phyloP scores from a whole-genome alignment of 2,113 vertebrate species.

The Istiophorus platypterus region DNA sequence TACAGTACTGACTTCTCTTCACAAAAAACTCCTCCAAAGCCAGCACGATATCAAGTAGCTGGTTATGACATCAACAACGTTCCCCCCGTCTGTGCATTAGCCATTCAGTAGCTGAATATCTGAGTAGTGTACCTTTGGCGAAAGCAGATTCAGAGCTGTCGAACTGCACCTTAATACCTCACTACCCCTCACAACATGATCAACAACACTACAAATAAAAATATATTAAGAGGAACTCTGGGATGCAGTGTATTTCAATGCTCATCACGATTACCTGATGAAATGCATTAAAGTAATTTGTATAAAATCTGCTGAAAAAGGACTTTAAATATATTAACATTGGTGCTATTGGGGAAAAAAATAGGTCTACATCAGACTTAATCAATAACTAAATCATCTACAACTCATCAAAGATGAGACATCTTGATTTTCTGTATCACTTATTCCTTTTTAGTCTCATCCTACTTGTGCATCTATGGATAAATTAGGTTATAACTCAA shows the following conservation, averaged over 20 bases:
- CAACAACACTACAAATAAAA: conserved; percentile 55
- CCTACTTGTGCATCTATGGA: conserved; percentile 77
- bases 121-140: conserved; percentile 80
- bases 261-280: conserved; percentile 50
- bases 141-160: conserved; percentile 69
- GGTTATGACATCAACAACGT: conserved; percentile 42
- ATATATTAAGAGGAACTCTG: conserved; percentile 66
- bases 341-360: conserved; percentile 18
- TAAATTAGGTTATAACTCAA: conserved; percentile 74
- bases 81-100: conserved; percentile 27
- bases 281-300: conserved; percentile 52
- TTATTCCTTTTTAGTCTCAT: conserved; percentile 70
- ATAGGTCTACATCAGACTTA: conserved; percentile 49
- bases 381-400: conserved; percentile 67
- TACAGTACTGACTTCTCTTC: conserved; percentile 65
- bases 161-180: conserved; percentile 51
- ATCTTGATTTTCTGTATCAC: conserved; percentile 59
- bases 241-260: conserved; percentile 53
- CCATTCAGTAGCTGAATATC: conserved; percentile 69
- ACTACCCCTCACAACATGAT: conserved; percentile 29
- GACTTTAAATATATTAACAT: conserved; percentile 65
- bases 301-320: conserved; percentile 59
- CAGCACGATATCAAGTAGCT: conserved; percentile 34
- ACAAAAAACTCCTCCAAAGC: conserved; percentile 1
- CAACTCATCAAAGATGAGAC: conserved; percentile 57